A percentile compares a stretch with the other conserved stretches of the same genome.
These are phyloP conservation scores for Pantelozetes paolii DNA, from an alignment of 2,888 invertebrate genomes.

Conservation along the genomic window DNA sequence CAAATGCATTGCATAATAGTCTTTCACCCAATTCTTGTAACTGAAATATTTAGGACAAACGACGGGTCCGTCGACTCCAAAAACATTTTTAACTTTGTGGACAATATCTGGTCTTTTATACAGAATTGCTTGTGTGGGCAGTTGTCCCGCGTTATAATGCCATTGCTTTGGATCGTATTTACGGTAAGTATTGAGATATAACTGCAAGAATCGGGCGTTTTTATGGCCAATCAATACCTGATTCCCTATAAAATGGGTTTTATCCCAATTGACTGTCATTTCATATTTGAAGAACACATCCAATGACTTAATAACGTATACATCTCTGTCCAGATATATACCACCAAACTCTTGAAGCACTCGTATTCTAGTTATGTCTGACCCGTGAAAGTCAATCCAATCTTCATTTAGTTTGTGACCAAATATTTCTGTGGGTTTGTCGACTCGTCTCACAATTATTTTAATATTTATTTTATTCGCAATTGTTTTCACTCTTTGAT, in stretches of 20 bases:
- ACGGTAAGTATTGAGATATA: slow-evolving; percentile 52
- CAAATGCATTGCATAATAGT: slow-evolving; percentile 52
- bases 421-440: slow-evolving; percentile 52
- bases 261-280: slow-evolving; percentile 53
- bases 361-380: slow-evolving; percentile 52
- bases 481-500: slow-evolving; percentile 44
- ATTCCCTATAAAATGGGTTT: slow-evolving; percentile 51
- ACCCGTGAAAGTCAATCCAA: slow-evolving; percentile 50
- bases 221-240: slow-evolving; percentile 52
- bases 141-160: slow-evolving; percentile 55
- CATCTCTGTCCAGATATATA: slow-evolving; percentile 54
- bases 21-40: slow-evolving; percentile 50
- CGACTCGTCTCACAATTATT: slow-evolving; percentile 43
- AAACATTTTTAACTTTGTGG: slow-evolving; percentile 51
- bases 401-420: slow-evolving; percentile 51
- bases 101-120: slow-evolving; percentile 51
- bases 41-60: slow-evolving; percentile 51
- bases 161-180: slow-evolving; percentile 49
- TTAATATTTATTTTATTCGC: slow-evolving; percentile 37
- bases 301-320: slow-evolving; percentile 51
- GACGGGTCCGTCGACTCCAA: slow-evolving; percentile 53
- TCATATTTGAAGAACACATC: slow-evolving; percentile 52
- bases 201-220: slow-evolving; percentile 52
- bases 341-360: slow-evolving; percentile 53
- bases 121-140: slow-evolving; percentile 52